Base-by-base conservation (phyloP, 2,888 invertebrate species). In the Andrena minutula region DNA sequence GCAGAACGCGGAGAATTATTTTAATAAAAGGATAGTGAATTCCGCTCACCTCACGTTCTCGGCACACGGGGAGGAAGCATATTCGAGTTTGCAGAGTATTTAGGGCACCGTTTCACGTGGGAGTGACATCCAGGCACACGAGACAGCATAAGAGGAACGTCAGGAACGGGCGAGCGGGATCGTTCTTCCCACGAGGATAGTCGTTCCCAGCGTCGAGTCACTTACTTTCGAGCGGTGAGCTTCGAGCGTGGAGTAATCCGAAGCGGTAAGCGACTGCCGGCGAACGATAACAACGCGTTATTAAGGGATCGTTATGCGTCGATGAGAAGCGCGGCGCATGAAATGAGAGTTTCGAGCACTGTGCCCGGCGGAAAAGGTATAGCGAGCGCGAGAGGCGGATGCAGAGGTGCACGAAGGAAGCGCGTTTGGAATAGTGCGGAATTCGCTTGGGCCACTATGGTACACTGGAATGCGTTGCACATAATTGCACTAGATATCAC, bases 281-380 rank as follows among this genome's bases (percentile, higher is more conserved):
- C 23, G 74, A 75, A 83, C 63, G 77, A 83, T 77, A 84, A 80
- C 66, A 78, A 80, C 74, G 71, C 63, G 80, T 79, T 84, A 81
- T 84, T 84, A 81, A 70, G 60, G 71, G 74, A 75, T 75, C 60
- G 69, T 73, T 65, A 68, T 56, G 70, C 64, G 56, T 71, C 30
- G 64, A 51, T 56, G 75, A 41, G 64, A 66, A 41, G 58, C 26
- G 68, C 51, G 65, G 71, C 58, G 49, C 60, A 30, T 51, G 28
- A 61, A 56, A 70, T 77, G 56, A 75, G 30, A 75, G 49, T 64
- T 41, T 23, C 49, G 72, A 63, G 64, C 66, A 86, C 72, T 83
- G 83, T 82, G 85, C 69, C 73, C 60, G 79, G 74, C 79, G 35
- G 66, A 65, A n/a, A 16, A 10, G 26, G n/a, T n/a, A 49, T 58